phyloP scores from a whole-genome alignment of 2,797 vertebrate species.

The Craterocephalus amniculus region DNA sequence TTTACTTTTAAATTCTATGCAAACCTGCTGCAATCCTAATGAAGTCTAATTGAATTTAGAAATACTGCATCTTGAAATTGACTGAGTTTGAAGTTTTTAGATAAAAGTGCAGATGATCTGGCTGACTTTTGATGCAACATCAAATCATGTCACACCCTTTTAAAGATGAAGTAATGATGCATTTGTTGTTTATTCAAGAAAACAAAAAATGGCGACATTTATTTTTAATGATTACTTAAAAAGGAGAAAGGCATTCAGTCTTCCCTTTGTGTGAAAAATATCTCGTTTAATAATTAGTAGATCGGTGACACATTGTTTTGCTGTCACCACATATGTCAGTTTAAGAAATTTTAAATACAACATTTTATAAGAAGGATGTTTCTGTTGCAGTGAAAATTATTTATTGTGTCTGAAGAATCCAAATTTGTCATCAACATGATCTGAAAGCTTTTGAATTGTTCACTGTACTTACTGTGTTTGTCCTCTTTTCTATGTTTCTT shows the following conservation, averaged over 20 bases:
- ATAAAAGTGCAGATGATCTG: too few species aligned
- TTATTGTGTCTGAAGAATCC: not conserved
- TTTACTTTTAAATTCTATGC: too few species aligned
- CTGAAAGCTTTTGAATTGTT: not conserved
- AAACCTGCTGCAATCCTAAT: too few species aligned
- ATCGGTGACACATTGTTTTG: not conserved
- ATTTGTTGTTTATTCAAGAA: not conserved
- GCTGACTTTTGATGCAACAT: not conserved
- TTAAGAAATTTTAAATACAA: not conserved
- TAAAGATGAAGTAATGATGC: not conserved
- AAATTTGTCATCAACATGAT: not conserved
- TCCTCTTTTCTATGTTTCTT: constrained; percentile 13
- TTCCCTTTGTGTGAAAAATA: not conserved
- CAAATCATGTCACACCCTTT: too few species aligned
- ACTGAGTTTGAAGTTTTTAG: too few species aligned
- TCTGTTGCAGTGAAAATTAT: not conserved
- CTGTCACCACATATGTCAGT: not conserved
- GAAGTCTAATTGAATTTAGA: too few species aligned
- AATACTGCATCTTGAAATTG: too few species aligned
- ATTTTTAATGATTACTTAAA: not conserved
- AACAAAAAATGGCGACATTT: not conserved
- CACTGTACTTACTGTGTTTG: not conserved
- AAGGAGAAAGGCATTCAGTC: not conserved
- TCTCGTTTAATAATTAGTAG: not conserved
- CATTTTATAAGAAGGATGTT: not conserved